These are phyloP conservation scores for Caenorhabditis sp. DNA, from an alignment of 2,888 invertebrate species.

Conservation along the genomic window DNA sequence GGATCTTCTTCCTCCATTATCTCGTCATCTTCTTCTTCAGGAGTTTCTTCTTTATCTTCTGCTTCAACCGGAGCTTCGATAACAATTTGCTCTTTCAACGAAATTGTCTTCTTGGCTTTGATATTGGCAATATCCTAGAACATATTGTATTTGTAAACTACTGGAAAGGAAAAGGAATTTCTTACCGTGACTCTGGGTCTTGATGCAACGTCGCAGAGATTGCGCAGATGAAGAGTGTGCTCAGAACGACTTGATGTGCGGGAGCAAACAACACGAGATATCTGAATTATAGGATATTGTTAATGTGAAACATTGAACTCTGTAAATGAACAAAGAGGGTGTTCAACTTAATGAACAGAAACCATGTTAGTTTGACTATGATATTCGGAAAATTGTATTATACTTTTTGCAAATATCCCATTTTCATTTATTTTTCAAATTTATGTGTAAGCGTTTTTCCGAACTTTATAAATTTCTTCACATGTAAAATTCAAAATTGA, in stretches of 20 bases:
- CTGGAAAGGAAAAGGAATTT: too few relatives aligned
- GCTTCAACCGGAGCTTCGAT: conserved; percentile 9
- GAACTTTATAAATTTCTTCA: too few relatives aligned
- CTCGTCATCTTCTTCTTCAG: conserved; percentile 5
- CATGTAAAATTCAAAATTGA: too few relatives aligned
- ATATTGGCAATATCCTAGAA: conserved; percentile 27
- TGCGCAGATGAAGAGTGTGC: conserved; percentile 6
- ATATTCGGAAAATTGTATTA: too few relatives aligned
- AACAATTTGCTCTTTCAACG: conserved; percentile 12
- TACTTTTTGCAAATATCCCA: too few relatives aligned
- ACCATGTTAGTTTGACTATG: too few relatives aligned
- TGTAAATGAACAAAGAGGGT: too few relatives aligned
- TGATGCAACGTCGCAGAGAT: conserved; percentile 32
- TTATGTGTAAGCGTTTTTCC: too few relatives aligned
- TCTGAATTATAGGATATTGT: background rate
- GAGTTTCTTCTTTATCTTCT: conserved; percentile 10
- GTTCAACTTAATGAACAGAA: background rate
- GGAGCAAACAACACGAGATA: conserved; percentile 18
- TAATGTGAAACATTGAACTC: too few relatives aligned
- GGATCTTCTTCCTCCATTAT: background rate
- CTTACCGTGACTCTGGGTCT: conserved; percentile 29
- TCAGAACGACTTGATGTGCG: conserved; percentile 6
- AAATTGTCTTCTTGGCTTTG: conserved; percentile 25
- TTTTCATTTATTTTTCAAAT: too few relatives aligned
- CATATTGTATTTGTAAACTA: too few relatives aligned